Evolutionary conservation across 2,797 vertebrate genomes (phyloP).

Genomic region (Macropus fuliginosus): DNA sequence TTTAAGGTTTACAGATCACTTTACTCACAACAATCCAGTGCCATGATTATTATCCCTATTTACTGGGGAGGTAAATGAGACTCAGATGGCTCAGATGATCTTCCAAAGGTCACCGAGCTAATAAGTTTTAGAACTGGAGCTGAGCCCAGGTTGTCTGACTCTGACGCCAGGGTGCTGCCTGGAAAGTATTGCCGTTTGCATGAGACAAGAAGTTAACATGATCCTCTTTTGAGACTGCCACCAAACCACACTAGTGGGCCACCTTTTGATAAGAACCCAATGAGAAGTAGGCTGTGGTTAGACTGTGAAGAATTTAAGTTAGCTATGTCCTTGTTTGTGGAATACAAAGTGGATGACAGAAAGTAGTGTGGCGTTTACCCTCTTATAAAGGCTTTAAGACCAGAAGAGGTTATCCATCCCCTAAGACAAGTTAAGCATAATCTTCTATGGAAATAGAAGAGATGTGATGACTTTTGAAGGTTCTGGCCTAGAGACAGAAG

Average conservation of each 20-base stretch:
- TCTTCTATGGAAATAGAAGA: background rate
- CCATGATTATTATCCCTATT: background rate
- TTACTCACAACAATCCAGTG: background rate
- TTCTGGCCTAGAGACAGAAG: background rate
- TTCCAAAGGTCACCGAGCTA: background rate
- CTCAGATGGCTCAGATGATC: background rate
- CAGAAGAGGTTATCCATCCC: background rate
- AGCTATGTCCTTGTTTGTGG: background rate
- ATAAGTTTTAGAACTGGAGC: background rate
- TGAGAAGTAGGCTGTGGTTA: background rate
- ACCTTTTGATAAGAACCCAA: background rate
- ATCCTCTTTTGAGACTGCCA: background rate
- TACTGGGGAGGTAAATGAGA: background rate
- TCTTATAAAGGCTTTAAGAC: background rate
- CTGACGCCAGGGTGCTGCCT: background rate
- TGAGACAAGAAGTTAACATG: background rate
- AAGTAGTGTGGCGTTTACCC: background rate
- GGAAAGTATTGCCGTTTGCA: background rate
- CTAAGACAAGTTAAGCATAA: background rate
- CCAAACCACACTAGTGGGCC: background rate
- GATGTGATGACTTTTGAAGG: background rate
- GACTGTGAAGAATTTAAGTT: background rate
- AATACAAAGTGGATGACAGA: background rate
- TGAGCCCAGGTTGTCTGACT: background rate
- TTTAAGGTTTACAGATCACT: background rate